phyloP scores from a whole-genome alignment of 2,888 invertebrate species.

The Nipponacmea schrenckii region DNA sequence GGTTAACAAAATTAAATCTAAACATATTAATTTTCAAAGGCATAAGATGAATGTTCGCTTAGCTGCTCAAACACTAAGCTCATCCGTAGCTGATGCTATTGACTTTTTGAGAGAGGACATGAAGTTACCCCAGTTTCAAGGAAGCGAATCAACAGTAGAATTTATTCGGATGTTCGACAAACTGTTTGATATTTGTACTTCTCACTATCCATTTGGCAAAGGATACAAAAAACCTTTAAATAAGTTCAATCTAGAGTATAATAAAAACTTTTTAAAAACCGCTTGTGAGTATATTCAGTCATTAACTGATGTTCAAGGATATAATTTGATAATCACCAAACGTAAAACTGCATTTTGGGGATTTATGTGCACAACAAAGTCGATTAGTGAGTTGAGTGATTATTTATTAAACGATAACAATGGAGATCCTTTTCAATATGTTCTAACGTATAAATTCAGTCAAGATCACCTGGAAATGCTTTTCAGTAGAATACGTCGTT shows the following conservation, averaged over 20 bases:
- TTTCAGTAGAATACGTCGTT: conserved; percentile 11
- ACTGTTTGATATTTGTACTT: conserved; percentile 13
- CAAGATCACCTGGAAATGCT: conserved; percentile 18
- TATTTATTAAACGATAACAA: neutral
- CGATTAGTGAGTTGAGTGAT: neutral
- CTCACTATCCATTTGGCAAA: neutral
- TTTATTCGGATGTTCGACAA: conserved; percentile 3
- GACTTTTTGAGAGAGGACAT: conserved; percentile 18
- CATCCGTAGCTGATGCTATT: conserved; percentile 18
- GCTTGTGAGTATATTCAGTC: neutral
- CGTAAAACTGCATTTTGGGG: conserved; percentile 15
- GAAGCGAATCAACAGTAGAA: neutral
- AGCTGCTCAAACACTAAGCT: conserved; percentile 3
- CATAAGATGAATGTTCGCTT: too few relatives aligned
- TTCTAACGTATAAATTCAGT: conserved; percentile 12
- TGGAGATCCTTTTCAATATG: neutral
- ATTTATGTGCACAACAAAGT: conserved; percentile 12
- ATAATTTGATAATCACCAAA: neutral
- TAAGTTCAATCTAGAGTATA: neutral
- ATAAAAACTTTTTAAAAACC: neutral
- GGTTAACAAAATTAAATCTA: conserved; percentile 15
- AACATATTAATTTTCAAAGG: too few relatives aligned
- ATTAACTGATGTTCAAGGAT: conserved; percentile 8
- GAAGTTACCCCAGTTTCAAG: conserved; percentile 2
- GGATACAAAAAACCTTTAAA: neutral